phyloP scores from a whole-genome alignment of 2,888 invertebrate species.

The Cerceris ruficornis region DNA sequence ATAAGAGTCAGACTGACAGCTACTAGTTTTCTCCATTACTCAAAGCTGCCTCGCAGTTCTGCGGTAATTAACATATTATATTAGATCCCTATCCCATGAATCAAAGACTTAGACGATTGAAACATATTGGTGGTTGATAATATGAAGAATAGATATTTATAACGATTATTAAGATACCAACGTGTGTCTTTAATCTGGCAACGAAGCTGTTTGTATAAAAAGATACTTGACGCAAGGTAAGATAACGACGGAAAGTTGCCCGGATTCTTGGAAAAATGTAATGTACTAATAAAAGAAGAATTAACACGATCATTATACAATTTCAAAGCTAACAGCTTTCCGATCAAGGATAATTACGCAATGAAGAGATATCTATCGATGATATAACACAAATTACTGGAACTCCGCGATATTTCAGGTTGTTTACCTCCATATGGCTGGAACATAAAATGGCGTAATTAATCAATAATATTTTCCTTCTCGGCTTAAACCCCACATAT shows the following conservation, averaged over 20 bases:
- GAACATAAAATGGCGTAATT: slow-evolving; percentile 8
- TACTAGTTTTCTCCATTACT: slow-evolving; percentile 69
- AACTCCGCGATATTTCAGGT: neutral
- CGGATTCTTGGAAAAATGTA: neutral
- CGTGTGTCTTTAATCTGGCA: neutral
- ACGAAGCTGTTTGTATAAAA: slow-evolving; percentile 1
- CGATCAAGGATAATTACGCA: neutral
- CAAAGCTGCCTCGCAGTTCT: slow-evolving; percentile 34
- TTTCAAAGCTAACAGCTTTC: neutral
- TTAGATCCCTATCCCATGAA: neutral
- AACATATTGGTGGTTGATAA: neutral
- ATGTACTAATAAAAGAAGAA: neutral
- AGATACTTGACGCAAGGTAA: neutral
- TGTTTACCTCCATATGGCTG: neutral
- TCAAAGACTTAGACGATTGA: neutral
- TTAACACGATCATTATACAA: neutral
- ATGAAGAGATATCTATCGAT: neutral
- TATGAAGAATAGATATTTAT: slow-evolving; percentile 6
- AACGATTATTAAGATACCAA: slow-evolving; percentile 10
- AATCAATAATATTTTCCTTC: slow-evolving; percentile 36
- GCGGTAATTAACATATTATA: slow-evolving; percentile 56
- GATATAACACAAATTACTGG: neutral
- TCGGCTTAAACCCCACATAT: slow-evolving; percentile 27
- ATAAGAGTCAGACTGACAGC: slow-evolving; percentile 61
- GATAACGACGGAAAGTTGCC: slow-evolving; percentile 13